phyloP scores from a whole-genome alignment of 2,888 invertebrate species.

The Napeogenes sylphis region DNA sequence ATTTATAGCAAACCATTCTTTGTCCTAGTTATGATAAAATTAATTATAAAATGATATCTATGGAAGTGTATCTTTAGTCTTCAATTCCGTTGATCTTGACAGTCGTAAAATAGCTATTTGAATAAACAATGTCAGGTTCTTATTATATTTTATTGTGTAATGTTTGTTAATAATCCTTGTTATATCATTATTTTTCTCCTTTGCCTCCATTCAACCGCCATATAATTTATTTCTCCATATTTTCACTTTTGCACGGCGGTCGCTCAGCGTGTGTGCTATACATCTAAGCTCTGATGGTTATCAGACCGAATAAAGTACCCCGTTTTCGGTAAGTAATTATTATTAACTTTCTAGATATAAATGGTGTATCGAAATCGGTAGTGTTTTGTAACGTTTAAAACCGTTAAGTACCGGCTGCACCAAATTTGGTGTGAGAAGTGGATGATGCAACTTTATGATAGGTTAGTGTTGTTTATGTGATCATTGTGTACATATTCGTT shows the following conservation, averaged over 20 bases:
- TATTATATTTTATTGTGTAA: too few relatives aligned
- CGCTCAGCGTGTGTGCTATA: constrained; percentile 19
- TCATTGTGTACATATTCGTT: constrained; percentile 5
- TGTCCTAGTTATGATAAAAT: too few relatives aligned
- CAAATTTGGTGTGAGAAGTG: constrained; percentile 13
- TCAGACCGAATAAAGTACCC: constrained; percentile 30
- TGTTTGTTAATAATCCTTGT: too few relatives aligned
- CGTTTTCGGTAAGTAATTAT: constrained; percentile 42
- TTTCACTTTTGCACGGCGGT: constrained; percentile 28
- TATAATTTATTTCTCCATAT: constrained; percentile 2
- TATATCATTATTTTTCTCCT: background rate
- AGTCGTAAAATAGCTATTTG: too few relatives aligned
- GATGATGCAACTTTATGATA: constrained; percentile 8
- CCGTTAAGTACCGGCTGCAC: constrained; percentile 17
- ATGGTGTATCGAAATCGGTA: constrained; percentile 38
- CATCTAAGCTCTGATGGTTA: constrained; percentile 28
- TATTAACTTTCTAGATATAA: constrained; percentile 61
- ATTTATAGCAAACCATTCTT: too few relatives aligned
- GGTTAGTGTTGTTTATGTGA: constrained; percentile 7
- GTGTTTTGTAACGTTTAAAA: constrained; percentile 30
- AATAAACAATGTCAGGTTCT: too few relatives aligned
- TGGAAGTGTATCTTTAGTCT: too few relatives aligned
- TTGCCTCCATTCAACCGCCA: background rate
- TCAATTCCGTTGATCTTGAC: too few relatives aligned
- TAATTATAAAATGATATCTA: too few relatives aligned